Evolutionary conservation across 2,888 invertebrate genomes (phyloP), one percentile per base, ranked within the genome.

Genomic region (Campoplex nolae): DNA sequence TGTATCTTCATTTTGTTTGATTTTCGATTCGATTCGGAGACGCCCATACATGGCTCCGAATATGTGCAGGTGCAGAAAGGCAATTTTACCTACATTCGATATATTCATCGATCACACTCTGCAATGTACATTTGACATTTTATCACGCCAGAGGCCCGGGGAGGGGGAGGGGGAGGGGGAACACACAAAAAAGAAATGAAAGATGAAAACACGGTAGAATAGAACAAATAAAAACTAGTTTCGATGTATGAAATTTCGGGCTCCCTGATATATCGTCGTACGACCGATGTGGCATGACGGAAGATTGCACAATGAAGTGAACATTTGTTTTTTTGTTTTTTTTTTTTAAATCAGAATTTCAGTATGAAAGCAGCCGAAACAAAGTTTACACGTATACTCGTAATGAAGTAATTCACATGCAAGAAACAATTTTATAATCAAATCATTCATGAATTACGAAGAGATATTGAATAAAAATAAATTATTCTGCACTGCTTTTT

Each of bases 71-170:
- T 73, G 70, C 45, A 48, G 70, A 70, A 73, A 51, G 74, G 32
- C 74, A 56, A 56, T 68, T 78, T 42, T 54, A 78, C 68, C 68
- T 68, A 42, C 67, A 54, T 68, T 68, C 35, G 68, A 68, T 16
- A 78, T 54, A 78, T 78, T 78, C 78, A 78, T 78, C 78, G 67
- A 68, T 78, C 78, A 68, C 68, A 23, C 16, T 67, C 78, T 56
- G 38, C 68, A 54, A 77, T 67, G 67, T 54, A 42, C 48, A 56
- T 67, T 35, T 78, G 78, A 78, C 77, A 65, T 77, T 51, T 77
- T 65, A 77, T 77, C 77, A 65, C 65, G 23, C n/a, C 51, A 35
- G 45, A 18, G 23, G 23, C 23, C 23, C 0, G 23, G 23, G 23
- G 0, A 23, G 23, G 23, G 23, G 23, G 23, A 23, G 0, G 23